These are phyloP conservation scores for Mechanitis mazaeus DNA, from an alignment of 2,888 invertebrate species.

Conservation along the genomic window DNA sequence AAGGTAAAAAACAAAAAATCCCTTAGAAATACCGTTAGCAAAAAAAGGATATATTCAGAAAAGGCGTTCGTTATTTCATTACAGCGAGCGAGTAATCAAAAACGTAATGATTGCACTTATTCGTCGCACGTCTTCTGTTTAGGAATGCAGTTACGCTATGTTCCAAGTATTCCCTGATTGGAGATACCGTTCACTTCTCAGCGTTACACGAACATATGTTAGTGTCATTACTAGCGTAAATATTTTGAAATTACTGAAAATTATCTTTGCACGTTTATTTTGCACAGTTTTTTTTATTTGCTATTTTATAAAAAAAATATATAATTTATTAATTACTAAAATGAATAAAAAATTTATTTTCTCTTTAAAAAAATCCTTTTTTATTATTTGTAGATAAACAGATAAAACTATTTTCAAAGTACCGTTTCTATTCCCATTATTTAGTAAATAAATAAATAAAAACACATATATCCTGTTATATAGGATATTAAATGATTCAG, in stretches of 20 bases:
- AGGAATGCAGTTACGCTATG: slow-evolving; percentile 46
- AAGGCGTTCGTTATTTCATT: slow-evolving; percentile 26
- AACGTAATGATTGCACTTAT: slow-evolving; percentile 30
- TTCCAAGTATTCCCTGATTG: slow-evolving; percentile 60
- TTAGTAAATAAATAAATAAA: no score
- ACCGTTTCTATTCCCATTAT: no score
- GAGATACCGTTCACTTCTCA: slow-evolving; percentile 48
- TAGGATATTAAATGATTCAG: no score
- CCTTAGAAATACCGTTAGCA: slow-evolving; percentile 19
- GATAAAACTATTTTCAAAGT: no score
- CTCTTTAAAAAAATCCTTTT: no score
- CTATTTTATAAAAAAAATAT: not conserved
- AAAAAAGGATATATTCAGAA: slow-evolving; percentile 19
- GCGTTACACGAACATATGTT: slow-evolving; percentile 15
- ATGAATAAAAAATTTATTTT: no score
- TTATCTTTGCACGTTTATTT: not conserved
- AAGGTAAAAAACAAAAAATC: not conserved
- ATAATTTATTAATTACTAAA: no score
- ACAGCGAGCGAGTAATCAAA: slow-evolving; percentile 23
- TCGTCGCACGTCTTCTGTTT: slow-evolving; percentile 39
- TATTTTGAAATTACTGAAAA: not conserved
- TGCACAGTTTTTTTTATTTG: not conserved
- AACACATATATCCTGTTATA: no score
- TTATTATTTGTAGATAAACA: no score
- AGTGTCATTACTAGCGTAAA: slow-evolving; percentile 2